Percentiles rank a stretch among this genome's conserved stretches.
Evolutionary conservation across 2,113 vertebrate genomes (phyloP).

Genomic region (Amblyornis subalaris): DNA sequence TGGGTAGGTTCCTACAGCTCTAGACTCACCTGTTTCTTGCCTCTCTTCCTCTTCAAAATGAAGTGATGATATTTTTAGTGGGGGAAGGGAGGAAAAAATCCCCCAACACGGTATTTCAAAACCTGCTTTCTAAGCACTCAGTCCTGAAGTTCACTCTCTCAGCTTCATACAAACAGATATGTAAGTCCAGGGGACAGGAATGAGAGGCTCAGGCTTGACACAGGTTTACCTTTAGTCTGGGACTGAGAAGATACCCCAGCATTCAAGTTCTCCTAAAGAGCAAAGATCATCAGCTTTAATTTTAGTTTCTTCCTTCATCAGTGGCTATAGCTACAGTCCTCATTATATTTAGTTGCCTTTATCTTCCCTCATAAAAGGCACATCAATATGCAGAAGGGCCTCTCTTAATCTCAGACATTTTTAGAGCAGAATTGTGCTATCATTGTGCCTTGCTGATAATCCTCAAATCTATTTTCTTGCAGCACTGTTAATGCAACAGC

Average conservation of each 20-base stretch:
- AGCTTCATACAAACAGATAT: neutral
- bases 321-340: neutral
- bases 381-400: neutral
- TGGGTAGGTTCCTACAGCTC: neutral
- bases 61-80: neutral
- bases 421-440: neutral
- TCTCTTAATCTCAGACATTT: neutral
- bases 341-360: neutral
- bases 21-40: neutral
- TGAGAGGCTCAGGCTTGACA: fast-evolving
- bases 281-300: neutral
- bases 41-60: neutral
- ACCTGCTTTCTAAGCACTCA: neutral
- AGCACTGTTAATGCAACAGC: conserved; percentile 7
- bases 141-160: neutral
- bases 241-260: neutral
- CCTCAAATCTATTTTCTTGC: neutral
- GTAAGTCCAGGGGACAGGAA: neutral
- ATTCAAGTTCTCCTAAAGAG: neutral
- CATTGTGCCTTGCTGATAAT: neutral
- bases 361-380: neutral
- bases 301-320: neutral
- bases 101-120: neutral
- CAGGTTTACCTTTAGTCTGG: neutral
- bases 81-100: fast-evolving